phyloP scores from a whole-genome alignment of 2,797 vertebrate species.

The Bradypodion pumilum region DNA sequence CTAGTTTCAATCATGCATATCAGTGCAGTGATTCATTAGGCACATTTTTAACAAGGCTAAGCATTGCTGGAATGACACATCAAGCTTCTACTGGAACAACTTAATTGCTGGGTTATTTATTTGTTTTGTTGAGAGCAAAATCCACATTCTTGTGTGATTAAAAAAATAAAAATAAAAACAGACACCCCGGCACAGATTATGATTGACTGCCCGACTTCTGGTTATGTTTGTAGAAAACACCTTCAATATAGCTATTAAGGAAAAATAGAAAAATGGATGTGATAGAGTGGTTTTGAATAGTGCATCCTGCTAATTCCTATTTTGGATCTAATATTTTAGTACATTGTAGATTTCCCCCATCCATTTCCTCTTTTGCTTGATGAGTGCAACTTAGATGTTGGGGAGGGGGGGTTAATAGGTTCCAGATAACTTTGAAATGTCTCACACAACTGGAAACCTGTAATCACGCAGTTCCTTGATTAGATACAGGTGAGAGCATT shows the following conservation, averaged over 20 bases:
- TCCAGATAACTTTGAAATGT: conserved; percentile 11
- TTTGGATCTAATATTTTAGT: not conserved
- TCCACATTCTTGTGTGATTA: not conserved
- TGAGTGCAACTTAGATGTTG: too few relatives aligned
- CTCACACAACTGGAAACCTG: not conserved
- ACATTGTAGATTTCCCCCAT: not conserved
- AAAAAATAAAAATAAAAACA: conserved; percentile 15
- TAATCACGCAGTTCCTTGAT: conserved; percentile 28
- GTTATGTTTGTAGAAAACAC: conserved; percentile 20
- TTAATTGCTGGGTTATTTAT: conserved; percentile 29
- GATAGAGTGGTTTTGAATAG: not conserved
- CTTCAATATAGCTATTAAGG: conserved; percentile 31
- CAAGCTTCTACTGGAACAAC: conserved; percentile 48
- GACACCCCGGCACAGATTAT: not conserved
- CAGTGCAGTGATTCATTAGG: conserved; percentile 57
- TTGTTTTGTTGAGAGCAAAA: not conserved
- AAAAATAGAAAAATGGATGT: not conserved
- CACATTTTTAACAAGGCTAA: conserved; percentile 49
- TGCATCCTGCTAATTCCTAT: not conserved
- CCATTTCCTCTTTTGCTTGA: not conserved
- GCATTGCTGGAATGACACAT: conserved; percentile 43
- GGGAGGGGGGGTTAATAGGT: not conserved
- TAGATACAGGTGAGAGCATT: not conserved
- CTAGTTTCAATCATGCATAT: conserved; percentile 64
- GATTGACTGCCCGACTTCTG: not conserved